Evolutionary conservation across 2,113 vertebrate genomes (phyloP), one percentile per base, ranked within the genome.

Genomic region (Perognathus longimembris): DNA sequence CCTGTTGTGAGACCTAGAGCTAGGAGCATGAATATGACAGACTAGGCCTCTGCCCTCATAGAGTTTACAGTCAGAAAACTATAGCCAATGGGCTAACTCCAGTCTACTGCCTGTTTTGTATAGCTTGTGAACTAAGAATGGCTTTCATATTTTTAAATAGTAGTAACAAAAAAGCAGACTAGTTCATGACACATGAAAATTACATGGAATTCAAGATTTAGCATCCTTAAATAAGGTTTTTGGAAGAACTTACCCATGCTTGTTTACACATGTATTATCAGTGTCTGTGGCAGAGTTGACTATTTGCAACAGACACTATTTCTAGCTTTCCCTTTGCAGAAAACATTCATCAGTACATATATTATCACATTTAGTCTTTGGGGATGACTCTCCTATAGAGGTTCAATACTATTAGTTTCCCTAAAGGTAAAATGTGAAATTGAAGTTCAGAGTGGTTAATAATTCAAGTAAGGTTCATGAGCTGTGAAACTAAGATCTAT

Each of bases 131-230:
- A 74, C 14, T 32, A 77, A 90, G 36, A 66, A 66, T 79, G 38
- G 21, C 26, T 89, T 88, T 77, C 34, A 61, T 32, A 88, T 61
- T 45, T 80, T 90, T 34, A 75, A 90, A 69, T 83, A n/a, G 5
- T 66, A 54, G 32, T 10, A 69, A 70, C n/a, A 38, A 42, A 85
- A n/a, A 45, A 40, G 21, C 80, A 63, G 14, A 80, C 24, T 75
- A 85, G 71, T 80, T 80, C 14, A n/a, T 63, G 40, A 64, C 15
- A 63, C 21, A 80, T n/a, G 17, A 71, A 76, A 59, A n/a, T n/a
- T n/a, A n/a, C n/a, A n/a, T n/a, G n/a, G n/a, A n/a, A n/a, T 80
- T 85, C 59, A 74, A 70, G 59, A 40, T 75, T 89, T 28, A 50
- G 20, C 88, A 66, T 84, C 61, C 26, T 79, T 59, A 22, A 54